These are phyloP conservation scores for Terebella lapidaria DNA, from an alignment of 2,888 invertebrate genomes.

Conservation along the genomic window DNA sequence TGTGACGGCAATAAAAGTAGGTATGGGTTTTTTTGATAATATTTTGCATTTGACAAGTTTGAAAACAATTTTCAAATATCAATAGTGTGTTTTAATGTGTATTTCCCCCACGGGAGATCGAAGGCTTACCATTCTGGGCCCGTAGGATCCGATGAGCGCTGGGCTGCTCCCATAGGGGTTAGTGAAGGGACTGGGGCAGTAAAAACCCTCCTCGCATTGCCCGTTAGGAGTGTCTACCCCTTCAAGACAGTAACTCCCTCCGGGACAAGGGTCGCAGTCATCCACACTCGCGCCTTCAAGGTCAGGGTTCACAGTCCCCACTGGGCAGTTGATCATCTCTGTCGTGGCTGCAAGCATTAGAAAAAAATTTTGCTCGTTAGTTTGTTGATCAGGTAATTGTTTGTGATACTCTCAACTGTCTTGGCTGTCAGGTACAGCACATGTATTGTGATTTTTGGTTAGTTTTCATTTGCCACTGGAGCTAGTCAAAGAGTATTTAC, in stretches of 20 bases:
- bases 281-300: slow-evolving; percentile 31
- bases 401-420: too few relatives aligned
- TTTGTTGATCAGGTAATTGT: too few relatives aligned
- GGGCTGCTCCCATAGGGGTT: slow-evolving; percentile 40
- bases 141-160: slow-evolving; percentile 42
- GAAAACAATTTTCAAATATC: not conserved
- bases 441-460: too few relatives aligned
- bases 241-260: slow-evolving; percentile 44
- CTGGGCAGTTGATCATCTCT: slow-evolving; percentile 45
- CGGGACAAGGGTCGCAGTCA: slow-evolving; percentile 43
- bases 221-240: slow-evolving; percentile 33
- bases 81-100: not conserved
- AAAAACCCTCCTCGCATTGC: slow-evolving; percentile 38
- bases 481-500: too few relatives aligned
- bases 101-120: too few relatives aligned
- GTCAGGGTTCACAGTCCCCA: slow-evolving; percentile 40
- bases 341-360: slow-evolving; percentile 37
- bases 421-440: too few relatives aligned
- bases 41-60: too few relatives aligned
- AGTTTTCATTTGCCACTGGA: too few relatives aligned
- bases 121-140: slow-evolving; percentile 21
- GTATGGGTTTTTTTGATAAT: not conserved
- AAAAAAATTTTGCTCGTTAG: too few relatives aligned
- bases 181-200: slow-evolving; percentile 41
- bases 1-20: not conserved